Evolutionary conservation across 2,888 invertebrate species (phyloP).

Genomic region (Nephrotoma appendiculata): DNA sequence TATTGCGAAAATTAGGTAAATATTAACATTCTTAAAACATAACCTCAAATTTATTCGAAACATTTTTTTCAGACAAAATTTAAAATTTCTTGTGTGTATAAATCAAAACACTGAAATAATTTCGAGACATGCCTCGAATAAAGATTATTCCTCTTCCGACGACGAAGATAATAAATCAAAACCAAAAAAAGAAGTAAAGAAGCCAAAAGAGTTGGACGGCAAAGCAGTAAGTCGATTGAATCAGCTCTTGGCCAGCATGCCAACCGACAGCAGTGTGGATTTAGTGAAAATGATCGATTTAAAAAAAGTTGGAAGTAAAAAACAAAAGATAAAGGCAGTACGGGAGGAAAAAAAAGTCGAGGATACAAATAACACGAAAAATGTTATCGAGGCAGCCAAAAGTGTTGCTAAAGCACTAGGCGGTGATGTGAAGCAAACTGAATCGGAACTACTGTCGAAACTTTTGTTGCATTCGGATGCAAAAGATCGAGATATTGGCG

Average conservation of each 20-base stretch:
- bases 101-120: not conserved
- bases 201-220: not conserved
- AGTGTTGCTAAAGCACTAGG: slow-evolving; percentile 55
- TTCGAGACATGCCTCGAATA: not conserved
- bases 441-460: slow-evolving; percentile 57
- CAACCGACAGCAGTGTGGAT: slow-evolving; percentile 19
- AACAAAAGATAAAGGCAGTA: slow-evolving; percentile 5
- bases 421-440: slow-evolving; percentile 51
- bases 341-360: slow-evolving; percentile 15
- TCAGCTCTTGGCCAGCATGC: slow-evolving; percentile 26
- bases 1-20: not conserved
- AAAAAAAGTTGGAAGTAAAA: slow-evolving; percentile 24
- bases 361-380: slow-evolving; percentile 15
- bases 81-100: not conserved
- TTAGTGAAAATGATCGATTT: slow-evolving; percentile 15
- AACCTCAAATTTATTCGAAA: not conserved
- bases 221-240: slow-evolving; percentile 24
- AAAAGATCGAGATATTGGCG: not conserved
- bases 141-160: not conserved
- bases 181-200: not conserved
- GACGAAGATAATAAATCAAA: not conserved
- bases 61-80: not conserved
- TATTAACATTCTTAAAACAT: not conserved
- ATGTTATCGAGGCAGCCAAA: slow-evolving; percentile 42
- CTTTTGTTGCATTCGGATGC: slow-evolving; percentile 35